phyloP scores from a whole-genome alignment of 2,113 vertebrate species.

The Lophotis ruficrista region DNA sequence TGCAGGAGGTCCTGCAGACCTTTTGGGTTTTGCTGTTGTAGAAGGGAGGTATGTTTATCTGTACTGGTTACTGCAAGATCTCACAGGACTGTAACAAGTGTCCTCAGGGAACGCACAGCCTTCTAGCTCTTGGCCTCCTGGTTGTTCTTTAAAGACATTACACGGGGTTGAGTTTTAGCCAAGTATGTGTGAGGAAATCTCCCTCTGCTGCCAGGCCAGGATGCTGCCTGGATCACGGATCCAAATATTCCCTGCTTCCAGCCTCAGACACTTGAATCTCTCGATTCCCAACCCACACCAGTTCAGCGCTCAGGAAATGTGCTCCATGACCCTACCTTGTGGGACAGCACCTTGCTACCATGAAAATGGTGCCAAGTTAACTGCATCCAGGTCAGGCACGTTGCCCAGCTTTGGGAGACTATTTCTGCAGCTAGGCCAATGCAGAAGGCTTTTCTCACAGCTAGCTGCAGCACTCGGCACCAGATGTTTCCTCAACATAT shows the following conservation, averaged over 20 bases:
- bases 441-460: background rate
- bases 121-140: background rate
- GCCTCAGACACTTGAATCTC: background rate
- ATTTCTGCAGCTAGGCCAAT: background rate
- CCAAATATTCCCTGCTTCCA: conserved; percentile 1
- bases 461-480: background rate
- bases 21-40: background rate
- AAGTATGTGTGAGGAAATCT: conserved; percentile 54
- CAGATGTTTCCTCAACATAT: conserved; percentile 1
- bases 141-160: conserved; percentile 47
- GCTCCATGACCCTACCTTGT: background rate
- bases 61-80: background rate
- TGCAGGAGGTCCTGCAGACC: background rate
- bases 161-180: conserved; percentile 27
- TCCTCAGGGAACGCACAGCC: background rate
- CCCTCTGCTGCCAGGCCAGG: conserved; percentile 47
- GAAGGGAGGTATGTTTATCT: background rate
- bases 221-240: background rate
- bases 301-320: background rate
- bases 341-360: background rate
- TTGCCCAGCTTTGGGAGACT: background rate
- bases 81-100: background rate
- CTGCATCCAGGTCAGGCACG: background rate
- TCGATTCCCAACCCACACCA: background rate
- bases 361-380: background rate